These are phyloP conservation scores for Phoenicopterus ruber DNA, from an alignment of 2,113 vertebrate genomes.

Conservation along the genomic window DNA sequence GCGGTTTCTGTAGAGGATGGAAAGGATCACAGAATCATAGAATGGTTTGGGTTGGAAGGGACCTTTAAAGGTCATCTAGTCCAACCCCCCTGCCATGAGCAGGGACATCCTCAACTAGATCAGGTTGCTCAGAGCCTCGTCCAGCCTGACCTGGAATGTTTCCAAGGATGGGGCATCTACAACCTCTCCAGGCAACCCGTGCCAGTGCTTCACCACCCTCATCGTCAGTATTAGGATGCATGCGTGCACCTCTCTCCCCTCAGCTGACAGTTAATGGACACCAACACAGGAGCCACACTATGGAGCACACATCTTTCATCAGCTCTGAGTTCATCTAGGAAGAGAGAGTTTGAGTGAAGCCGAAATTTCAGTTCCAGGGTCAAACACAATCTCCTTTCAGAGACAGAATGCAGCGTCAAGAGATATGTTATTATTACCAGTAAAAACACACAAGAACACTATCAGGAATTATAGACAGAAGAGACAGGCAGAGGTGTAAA, in stretches of 20 bases:
- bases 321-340: not conserved
- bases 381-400: not conserved
- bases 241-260: not conserved
- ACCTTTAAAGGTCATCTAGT: not conserved
- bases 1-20: not conserved
- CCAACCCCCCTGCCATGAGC: not conserved
- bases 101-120: not conserved
- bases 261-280: not conserved
- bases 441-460: not conserved
- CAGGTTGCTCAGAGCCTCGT: not conserved
- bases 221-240: rapidly evolving
- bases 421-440: not conserved
- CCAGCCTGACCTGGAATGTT: not conserved
- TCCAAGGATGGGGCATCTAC: not conserved
- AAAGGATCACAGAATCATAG: not conserved
- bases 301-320: not conserved
- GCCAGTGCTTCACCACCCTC: not conserved
- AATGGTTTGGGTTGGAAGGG: not conserved
- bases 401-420: not conserved
- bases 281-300: not conserved
- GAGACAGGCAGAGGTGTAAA: not conserved
- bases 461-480: not conserved
- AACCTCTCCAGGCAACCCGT: not conserved
- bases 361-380: not conserved
- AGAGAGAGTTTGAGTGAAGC: not conserved